A percentile compares a stretch with the other conserved stretches of the same genome.
These are phyloP conservation scores for Brevimyrus niger DNA, from an alignment of 2,113 vertebrate genomes.

Conservation along the genomic window DNA sequence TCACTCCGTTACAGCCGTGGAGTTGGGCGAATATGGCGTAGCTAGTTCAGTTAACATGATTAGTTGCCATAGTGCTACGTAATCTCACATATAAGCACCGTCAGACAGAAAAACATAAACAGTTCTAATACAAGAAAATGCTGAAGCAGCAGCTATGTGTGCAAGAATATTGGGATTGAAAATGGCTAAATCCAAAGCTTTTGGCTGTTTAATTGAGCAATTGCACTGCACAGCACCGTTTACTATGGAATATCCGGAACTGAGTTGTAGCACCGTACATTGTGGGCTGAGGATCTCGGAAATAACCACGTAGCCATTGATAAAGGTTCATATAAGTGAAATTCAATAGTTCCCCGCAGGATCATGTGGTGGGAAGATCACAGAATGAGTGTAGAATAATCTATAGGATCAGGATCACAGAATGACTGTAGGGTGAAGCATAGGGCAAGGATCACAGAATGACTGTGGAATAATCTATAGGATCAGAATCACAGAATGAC, in stretches of 20 bases:
- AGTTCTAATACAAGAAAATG: neutral
- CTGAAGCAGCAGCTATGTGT: neutral
- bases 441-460: neutral
- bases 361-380: neutral
- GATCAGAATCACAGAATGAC: neutral
- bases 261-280: neutral
- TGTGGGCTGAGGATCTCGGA: neutral
- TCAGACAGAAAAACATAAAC: neutral
- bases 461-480: neutral
- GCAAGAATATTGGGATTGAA: neutral
- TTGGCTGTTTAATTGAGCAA: neutral
- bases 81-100: neutral
- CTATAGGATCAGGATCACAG: neutral
- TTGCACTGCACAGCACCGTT: neutral
- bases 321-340: neutral
- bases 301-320: neutral
- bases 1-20: neutral
- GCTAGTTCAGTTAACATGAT: neutral
- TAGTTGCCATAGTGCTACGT: neutral
- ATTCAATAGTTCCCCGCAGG: neutral
- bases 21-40: neutral
- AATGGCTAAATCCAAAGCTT: neutral
- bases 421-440: neutral
- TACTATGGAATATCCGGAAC: neutral
- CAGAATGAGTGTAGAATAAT: neutral